Evolutionary conservation across 2,888 invertebrate genomes (phyloP).

Genomic region (Macrosiphum euphorbiae): DNA sequence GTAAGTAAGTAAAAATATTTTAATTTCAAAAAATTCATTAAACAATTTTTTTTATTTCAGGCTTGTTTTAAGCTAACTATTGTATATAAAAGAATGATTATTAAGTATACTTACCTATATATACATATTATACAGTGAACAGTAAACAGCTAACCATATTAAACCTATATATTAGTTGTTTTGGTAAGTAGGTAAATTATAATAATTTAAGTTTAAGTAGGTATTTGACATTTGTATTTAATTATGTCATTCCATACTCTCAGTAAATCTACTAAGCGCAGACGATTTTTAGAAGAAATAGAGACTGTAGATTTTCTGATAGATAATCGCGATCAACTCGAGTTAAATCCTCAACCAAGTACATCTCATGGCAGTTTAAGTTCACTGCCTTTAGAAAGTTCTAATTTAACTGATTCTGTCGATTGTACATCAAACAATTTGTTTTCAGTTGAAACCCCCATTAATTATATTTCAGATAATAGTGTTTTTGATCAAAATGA

Average conservation of each 20-base stretch:
- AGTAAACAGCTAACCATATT: background rate
- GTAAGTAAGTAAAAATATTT: too few species aligned
- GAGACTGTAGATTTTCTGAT: background rate
- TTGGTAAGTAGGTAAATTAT: background rate
- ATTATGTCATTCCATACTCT: background rate
- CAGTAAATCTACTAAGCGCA: slow-evolving; percentile 18
- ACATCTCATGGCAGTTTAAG: background rate
- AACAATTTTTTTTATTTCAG: background rate
- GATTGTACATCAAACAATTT: background rate
- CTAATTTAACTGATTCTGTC: background rate
- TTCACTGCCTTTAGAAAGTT: background rate
- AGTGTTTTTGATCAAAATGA: background rate
- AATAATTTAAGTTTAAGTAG: background rate
- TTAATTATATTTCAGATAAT: background rate
- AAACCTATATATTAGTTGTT: background rate
- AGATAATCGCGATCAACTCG: background rate
- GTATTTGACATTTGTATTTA: slow-evolving; percentile 5
- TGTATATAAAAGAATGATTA: background rate
- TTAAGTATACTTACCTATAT: too few species aligned
- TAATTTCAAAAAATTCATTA: background rate
- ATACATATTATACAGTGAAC: background rate
- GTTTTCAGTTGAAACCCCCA: background rate
- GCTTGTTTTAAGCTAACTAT: background rate
- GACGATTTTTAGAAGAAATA: slow-evolving; percentile 33
- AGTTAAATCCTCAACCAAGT: background rate